Conservation (phyloP, 1,140 invertebrate genomes). For the Drosophila repleta region DNA sequence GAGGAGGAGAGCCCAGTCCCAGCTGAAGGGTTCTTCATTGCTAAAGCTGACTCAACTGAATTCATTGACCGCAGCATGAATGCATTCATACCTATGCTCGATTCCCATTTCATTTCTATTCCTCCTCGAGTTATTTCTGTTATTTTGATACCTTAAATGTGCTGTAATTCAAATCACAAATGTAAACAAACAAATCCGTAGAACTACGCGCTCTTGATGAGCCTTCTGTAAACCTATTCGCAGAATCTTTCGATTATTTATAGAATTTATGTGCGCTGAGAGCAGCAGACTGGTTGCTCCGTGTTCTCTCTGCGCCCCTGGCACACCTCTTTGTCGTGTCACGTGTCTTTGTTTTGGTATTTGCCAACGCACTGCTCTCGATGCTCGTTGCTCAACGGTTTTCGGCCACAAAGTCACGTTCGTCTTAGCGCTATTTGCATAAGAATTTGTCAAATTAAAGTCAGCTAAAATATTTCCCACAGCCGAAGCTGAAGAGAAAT, state of each 20-base stretch:
- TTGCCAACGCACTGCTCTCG: conserved; percentile 18
- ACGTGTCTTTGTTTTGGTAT: conserved; percentile 40
- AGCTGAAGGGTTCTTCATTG: too few species aligned
- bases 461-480: conserved; percentile 32
- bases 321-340: neutral
- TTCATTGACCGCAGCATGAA: too few species aligned
- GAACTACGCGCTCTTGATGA: neutral
- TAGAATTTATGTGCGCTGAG: neutral
- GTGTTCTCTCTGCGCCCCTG: neutral
- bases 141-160: neutral
- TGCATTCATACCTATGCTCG: too few species aligned
- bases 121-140: neutral
- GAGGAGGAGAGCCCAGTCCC: too few species aligned
- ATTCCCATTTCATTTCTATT: too few species aligned
- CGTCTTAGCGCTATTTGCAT: conserved; percentile 60
- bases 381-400: neutral
- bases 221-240: neutral
- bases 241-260: neutral
- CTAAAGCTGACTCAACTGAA: too few species aligned
- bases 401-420: conserved; percentile 64
- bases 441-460: conserved; percentile 81
- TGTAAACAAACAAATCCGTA: neutral
- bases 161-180: neutral
- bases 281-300: too few species aligned
- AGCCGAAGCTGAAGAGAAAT: conserved; percentile 16